phyloP scores from a whole-genome alignment of 2,797 vertebrate genomes.

The Lycodopsis pacificus region DNA sequence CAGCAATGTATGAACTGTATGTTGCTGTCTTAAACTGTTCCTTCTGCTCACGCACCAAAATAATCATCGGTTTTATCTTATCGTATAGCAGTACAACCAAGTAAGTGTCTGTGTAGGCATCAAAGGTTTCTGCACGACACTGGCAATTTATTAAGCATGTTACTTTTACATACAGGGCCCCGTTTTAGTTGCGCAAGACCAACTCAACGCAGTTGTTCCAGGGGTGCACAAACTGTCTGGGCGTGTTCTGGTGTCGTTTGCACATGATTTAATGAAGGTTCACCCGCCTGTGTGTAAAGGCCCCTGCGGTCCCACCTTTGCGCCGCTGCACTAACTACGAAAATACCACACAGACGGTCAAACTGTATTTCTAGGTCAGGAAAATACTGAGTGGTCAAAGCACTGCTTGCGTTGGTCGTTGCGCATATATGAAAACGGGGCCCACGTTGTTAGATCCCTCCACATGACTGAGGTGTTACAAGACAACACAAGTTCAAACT shows the following conservation, averaged over 20 bases:
- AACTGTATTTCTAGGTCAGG: no score
- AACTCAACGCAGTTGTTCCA: not conserved
- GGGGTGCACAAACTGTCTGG: not conserved
- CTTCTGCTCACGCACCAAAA: slow-evolving; percentile 7
- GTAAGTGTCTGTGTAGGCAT: not conserved
- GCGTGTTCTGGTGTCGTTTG: not conserved
- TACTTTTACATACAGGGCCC: not conserved
- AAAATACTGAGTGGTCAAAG: not conserved
- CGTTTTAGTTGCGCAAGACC: not conserved
- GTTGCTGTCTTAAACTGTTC: not conserved
- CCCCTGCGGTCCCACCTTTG: no score
- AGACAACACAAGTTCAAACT: slow-evolving; percentile 2
- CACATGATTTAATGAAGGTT: no score
- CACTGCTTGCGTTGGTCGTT: not conserved
- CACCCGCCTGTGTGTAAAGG: no score
- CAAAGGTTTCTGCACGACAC: slow-evolving; percentile 50
- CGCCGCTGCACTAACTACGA: no score
- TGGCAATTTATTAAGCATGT: not conserved
- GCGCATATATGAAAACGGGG: not conserved
- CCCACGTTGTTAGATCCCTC: not conserved
- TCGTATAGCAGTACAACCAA: not conserved
- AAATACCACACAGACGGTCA: no score
- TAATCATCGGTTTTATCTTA: not conserved
- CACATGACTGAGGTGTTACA: slow-evolving; percentile 8
- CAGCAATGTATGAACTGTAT: not conserved